Base-by-base conservation (phyloP, 2,113 vertebrate genomes). In the Dicrurus megarhynchus region DNA sequence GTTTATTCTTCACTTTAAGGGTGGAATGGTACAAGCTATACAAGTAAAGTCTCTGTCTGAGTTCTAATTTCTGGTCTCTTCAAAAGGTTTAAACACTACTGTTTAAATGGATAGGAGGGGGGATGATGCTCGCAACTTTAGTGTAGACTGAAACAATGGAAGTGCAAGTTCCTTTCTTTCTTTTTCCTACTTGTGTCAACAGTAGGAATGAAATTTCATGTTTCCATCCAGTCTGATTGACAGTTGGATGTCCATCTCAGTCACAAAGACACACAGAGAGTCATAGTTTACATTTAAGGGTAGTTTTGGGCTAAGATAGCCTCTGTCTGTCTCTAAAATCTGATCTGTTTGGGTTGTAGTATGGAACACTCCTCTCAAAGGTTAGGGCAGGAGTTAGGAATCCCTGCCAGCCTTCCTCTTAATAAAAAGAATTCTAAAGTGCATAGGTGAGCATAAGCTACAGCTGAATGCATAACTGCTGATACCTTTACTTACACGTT, bases 401-500 rank as follows among this genome's bases (percentile, higher is more conserved):
- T 78, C 22, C 16, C 32, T 78, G 56, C 39, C 50, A 75, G 16
- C 10, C 59, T 64, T 64, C 23, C n/a, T 76, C 41, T 78, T 60
- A 80, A 61, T n/a, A 69, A 47, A 89, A 63, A 39, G 37, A 81
- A 81, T 89, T 71, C n/a, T 64, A 13, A 91, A 82, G 35, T 82
- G 61, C 69, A 68, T 39, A 53, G 28, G n/a, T 84, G 28, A 87
- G 64, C 63, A 39, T 35, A 86, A 77, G 26, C 24, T n/a, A 42
- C 3, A 7, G 44, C n/a, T 89, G 77, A 94, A 37, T 71, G 49
- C 49, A 91, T 53, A 95, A 87, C 57, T 84, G 77, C 73, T 82
- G 95, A 76, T 78, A 82, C 53, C 42, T 89, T 94, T 95, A 64
- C 90, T 91, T 76, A 76, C 18, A 87, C 32, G 39, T 64, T 91